Evolutionary conservation across 2,888 invertebrate species (phyloP).

Genomic region (Choreutis nemorana): DNA sequence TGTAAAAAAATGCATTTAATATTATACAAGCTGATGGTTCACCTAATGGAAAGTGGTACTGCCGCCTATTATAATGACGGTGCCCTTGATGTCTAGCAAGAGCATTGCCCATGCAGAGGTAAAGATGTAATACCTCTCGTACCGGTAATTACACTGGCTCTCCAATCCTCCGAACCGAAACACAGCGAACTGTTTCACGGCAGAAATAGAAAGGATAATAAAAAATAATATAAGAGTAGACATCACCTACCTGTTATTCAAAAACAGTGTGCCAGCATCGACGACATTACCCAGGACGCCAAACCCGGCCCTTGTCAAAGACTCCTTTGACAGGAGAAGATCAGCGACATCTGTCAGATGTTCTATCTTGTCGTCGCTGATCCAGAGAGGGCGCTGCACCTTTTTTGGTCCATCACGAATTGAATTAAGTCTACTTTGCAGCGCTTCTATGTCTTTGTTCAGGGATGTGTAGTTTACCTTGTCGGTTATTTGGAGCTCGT

Average conservation of each 20-base stretch:
- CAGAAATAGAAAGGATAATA: too few species aligned
- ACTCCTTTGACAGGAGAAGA: constrained; percentile 32
- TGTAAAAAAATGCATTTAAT: too few species aligned
- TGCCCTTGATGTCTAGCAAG: too few species aligned
- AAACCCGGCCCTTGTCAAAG: constrained; percentile 39
- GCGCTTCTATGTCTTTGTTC: constrained; percentile 21
- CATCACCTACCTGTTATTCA: constrained; percentile 49
- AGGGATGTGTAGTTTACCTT: constrained; percentile 32
- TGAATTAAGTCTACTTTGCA: constrained; percentile 22
- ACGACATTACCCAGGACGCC: constrained; percentile 38
- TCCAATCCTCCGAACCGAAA: too few species aligned
- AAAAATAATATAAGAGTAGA: too few species aligned
- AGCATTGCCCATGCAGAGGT: too few species aligned
- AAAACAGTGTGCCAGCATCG: constrained; percentile 47
- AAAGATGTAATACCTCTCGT: too few species aligned
- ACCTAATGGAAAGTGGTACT: too few species aligned
- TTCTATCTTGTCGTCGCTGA: constrained; percentile 31
- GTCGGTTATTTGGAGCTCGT: constrained; percentile 23
- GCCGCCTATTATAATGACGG: too few species aligned
- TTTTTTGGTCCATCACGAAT: constrained; percentile 26
- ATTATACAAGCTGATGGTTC: too few species aligned
- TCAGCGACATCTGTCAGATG: constrained; percentile 21
- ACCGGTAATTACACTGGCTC: too few species aligned
- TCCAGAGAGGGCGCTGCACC: constrained; percentile 36
- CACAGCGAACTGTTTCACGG: too few species aligned